Base-by-base conservation (phyloP, 2,113 vertebrate species). In the rabbit (Oryctolagus cuniculus) region DNA sequence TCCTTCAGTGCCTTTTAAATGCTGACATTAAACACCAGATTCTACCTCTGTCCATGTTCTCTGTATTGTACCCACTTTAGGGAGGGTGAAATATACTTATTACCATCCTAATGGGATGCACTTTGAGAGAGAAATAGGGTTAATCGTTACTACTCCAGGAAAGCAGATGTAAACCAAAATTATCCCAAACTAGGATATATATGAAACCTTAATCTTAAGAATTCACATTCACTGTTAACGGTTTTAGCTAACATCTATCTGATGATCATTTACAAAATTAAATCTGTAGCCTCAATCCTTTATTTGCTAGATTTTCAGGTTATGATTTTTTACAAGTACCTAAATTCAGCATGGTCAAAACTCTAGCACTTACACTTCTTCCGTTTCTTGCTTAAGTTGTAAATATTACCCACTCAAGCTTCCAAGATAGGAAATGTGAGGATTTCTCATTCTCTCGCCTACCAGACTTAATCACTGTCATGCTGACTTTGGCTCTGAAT, bases 271-370 rank as follows among this genome's bases (percentile, higher is more conserved):
- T 78, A 51, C 29, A 93, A 91, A 93, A 91, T 53, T 93, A 36
- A 89, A 73, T 24, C 72, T 66, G 22, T 31, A 44, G 81, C 25
- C 55, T 88, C 93, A 51, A 93, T 21, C 74, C 3, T 86, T 91
- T 88, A 73, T 74, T 77, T 91, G 83, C 55, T 22, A 95, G 44
- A 53, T 89, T 61, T 94, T 92, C 58, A 69, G 11, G 29, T 49
- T 77, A 10, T 78, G 24, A 69, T 92, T 92, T 94, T 78, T 63
- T 69, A 66, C 4, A 82, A 31, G 24, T 27, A 82, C 90, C 13
- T 93, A 91, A 73, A 90, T 5, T 80, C 31, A 63, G 24, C 67
- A 70, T 29, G 21, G 4, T 12, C 29, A 31, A 31, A 87, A 31
- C 8, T 67, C 61, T 69, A 31, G 44, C 44, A 1, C 44, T 44